Percentiles rank a stretch among this genome's conserved stretches.
Evolutionary conservation across 2,888 invertebrate genomes (phyloP).

Genomic region (Polydrusus pterygomalis): DNA sequence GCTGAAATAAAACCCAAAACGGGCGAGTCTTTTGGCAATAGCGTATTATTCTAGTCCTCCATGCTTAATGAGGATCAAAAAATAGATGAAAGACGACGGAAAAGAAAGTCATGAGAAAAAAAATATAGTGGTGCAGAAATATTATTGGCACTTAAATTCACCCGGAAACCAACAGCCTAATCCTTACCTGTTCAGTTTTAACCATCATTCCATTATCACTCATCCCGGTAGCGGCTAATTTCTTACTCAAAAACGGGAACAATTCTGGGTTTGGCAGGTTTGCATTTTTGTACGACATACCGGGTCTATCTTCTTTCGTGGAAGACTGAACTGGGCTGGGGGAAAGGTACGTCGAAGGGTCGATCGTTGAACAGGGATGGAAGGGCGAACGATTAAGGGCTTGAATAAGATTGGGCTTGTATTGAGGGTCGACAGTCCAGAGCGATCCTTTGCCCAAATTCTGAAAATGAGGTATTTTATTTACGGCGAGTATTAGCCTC

Average conservation of each 20-base stretch:
- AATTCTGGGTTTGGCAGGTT: constrained; percentile 82
- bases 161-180: background rate
- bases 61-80: too few relatives aligned
- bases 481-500: too few relatives aligned
- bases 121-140: too few relatives aligned
- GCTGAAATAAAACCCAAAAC: too few relatives aligned
- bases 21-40: too few relatives aligned
- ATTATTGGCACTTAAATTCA: too few relatives aligned
- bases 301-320: constrained; percentile 33
- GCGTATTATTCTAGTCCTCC: too few relatives aligned
- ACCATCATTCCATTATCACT: constrained; percentile 55
- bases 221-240: constrained; percentile 75
- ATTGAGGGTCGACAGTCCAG: constrained; percentile 96
- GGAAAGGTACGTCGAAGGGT: constrained; percentile 70
- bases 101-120: too few relatives aligned
- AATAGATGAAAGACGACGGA: too few relatives aligned
- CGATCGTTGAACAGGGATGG: constrained; percentile 78
- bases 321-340: constrained; percentile 59
- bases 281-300: constrained; percentile 24
- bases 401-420: constrained; percentile 90
- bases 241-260: constrained; percentile 88
- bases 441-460: constrained; percentile 95
- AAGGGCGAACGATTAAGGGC: constrained; percentile 92
- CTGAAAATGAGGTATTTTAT: constrained; percentile 71
- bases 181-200: constrained; percentile 53